Conservation (phyloP, 2,113 vertebrate species). For the Salvelinus alpinus region DNA sequence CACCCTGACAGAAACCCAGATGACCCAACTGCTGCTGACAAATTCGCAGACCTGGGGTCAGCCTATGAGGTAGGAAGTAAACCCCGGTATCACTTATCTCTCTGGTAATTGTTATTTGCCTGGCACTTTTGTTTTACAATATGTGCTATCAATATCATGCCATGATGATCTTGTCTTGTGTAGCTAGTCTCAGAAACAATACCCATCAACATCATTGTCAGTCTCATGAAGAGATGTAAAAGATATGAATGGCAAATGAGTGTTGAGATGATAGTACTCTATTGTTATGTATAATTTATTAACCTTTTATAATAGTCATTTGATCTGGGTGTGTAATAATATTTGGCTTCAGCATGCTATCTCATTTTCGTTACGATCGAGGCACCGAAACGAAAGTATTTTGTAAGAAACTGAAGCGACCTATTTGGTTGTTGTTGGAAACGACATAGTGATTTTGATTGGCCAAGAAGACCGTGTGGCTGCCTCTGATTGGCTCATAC, state of each 20-base stretch:
- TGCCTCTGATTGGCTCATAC: slow-evolving; percentile 68
- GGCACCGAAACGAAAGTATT: slow-evolving; percentile 15
- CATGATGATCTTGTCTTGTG: too few relatives aligned
- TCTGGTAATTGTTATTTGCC: not conserved
- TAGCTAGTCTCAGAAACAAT: too few relatives aligned
- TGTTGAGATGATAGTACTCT: not conserved
- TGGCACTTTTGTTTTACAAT: not conserved
- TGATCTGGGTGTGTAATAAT: not conserved
- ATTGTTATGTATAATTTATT: not conserved
- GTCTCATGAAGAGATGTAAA: not conserved
- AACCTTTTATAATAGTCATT: not conserved
- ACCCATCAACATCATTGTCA: too few relatives aligned
- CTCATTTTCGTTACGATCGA: slow-evolving; percentile 15
- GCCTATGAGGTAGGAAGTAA: slow-evolving; percentile 87
- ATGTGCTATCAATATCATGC: too few relatives aligned
- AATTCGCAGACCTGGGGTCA: slow-evolving; percentile 94
- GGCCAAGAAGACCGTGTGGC: slow-evolving; percentile 74
- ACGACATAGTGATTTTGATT: slow-evolving; percentile 59
- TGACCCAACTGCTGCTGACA: slow-evolving; percentile 91
- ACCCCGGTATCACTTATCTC: not conserved
- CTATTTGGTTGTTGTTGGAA: slow-evolving; percentile 62
- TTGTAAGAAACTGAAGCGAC: slow-evolving; percentile 15
- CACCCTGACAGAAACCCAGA: slow-evolving; percentile 96
- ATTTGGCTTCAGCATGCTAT: not conserved
- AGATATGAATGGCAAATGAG: not conserved